These are phyloP conservation scores for Thysanoteuthis rhombus DNA, from an alignment of 2,888 invertebrate genomes.

Conservation along the genomic window DNA sequence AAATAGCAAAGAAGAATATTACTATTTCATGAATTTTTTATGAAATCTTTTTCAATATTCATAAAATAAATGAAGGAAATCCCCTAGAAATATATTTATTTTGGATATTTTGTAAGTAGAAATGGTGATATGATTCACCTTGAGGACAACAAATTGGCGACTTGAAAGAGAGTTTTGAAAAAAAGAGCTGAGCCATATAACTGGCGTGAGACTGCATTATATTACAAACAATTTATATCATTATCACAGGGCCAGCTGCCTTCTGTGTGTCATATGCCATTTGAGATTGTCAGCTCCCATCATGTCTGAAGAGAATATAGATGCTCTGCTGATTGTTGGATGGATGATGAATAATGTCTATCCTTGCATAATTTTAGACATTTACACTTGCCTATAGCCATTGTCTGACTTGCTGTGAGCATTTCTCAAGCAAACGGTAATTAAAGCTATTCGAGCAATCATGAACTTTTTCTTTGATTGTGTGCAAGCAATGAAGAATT, in stretches of 20 bases:
- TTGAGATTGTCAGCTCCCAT: not conserved
- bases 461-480: not conserved
- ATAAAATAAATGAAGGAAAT: too few species aligned
- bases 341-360: not conserved
- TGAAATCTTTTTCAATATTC: too few species aligned
- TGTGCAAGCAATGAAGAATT: not conserved
- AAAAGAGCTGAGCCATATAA: not conserved
- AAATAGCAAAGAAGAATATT: not conserved
- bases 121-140: not conserved
- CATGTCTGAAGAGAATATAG: not conserved
- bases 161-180: too few species aligned
- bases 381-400: not conserved
- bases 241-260: not conserved
- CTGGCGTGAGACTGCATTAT: not conserved
- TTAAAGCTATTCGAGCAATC: not conserved
- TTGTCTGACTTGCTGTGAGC: not conserved
- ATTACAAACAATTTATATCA: not conserved
- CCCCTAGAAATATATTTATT: not conserved
- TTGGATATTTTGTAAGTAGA: not conserved
- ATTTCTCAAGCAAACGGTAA: not conserved
- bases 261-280: not conserved
- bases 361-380: not conserved
- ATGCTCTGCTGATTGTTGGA: not conserved
- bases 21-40: not conserved
- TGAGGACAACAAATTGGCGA: too few species aligned